Conservation (phyloP, 2,113 vertebrate genomes). For the Scolopax mira region DNA sequence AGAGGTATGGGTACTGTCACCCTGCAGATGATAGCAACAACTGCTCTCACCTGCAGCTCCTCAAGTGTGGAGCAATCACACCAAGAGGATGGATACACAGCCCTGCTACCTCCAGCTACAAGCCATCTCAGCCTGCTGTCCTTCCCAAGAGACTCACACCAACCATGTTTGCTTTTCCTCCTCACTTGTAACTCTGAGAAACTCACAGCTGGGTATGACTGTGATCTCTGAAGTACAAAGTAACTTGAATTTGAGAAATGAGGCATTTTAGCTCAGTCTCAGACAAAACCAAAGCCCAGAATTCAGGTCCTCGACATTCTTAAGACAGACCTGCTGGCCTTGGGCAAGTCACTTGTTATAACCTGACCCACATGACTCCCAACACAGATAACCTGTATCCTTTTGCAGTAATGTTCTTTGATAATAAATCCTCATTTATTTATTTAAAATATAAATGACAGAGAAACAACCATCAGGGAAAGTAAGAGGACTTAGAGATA, state of each 20-base stretch:
- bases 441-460: neutral
- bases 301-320: neutral
- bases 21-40: neutral
- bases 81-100: neutral
- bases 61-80: neutral
- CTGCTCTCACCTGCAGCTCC: neutral
- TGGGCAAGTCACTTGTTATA: neutral
- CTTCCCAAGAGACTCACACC: neutral
- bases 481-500: neutral
- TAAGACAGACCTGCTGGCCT: neutral
- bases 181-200: constrained; percentile 1
- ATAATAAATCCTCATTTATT: neutral
- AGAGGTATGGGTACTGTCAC: neutral
- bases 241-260: neutral
- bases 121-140: neutral
- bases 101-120: neutral
- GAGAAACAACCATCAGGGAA: neutral
- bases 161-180: neutral
- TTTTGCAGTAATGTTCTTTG: neutral
- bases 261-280: neutral
- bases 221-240: neutral
- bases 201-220: neutral
- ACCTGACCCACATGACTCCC: neutral
- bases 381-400: neutral
- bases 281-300: neutral